Evolutionary conservation across 2,113 vertebrate genomes (phyloP).

Genomic region (Pycnonotus jocosus): DNA sequence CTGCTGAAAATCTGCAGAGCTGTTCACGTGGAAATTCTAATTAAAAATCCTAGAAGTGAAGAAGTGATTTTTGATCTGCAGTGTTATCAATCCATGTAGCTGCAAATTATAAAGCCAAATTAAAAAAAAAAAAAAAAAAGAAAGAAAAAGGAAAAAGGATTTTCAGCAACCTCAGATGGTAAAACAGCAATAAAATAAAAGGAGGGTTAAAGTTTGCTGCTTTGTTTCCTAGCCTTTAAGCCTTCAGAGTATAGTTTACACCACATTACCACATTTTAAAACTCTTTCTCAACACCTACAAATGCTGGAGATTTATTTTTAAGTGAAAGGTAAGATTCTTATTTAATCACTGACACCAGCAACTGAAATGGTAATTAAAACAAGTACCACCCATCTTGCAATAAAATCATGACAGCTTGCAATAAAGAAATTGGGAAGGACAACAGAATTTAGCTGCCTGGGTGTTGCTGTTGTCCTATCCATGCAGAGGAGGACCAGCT

Average conservation of each 20-base stretch:
- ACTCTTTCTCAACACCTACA: constrained; percentile 13
- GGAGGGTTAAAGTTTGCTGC: neutral
- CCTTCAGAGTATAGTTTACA: neutral
- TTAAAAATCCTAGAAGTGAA: neutral
- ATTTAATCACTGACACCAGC: neutral
- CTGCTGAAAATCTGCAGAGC: neutral
- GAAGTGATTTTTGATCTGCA: neutral
- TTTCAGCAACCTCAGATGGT: neutral
- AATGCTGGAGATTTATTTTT: constrained; percentile 12
- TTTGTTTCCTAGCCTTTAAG: neutral
- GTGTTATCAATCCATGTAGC: neutral
- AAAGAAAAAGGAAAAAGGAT: neutral
- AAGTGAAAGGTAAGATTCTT: neutral
- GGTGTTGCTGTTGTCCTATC: neutral
- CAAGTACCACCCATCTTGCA: neutral
- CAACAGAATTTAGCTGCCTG: neutral
- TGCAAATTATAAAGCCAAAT: neutral
- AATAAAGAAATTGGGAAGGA: neutral
- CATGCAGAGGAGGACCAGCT: neutral
- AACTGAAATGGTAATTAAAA: neutral
- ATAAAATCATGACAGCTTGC: neutral
- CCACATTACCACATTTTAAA: neutral
- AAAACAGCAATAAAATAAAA: neutral
- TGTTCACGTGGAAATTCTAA: neutral
- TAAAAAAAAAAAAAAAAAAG: accelerated